These are phyloP conservation scores for Stictocephala bisonia DNA, from an alignment of 2,888 invertebrate genomes.

Conservation along the genomic window DNA sequence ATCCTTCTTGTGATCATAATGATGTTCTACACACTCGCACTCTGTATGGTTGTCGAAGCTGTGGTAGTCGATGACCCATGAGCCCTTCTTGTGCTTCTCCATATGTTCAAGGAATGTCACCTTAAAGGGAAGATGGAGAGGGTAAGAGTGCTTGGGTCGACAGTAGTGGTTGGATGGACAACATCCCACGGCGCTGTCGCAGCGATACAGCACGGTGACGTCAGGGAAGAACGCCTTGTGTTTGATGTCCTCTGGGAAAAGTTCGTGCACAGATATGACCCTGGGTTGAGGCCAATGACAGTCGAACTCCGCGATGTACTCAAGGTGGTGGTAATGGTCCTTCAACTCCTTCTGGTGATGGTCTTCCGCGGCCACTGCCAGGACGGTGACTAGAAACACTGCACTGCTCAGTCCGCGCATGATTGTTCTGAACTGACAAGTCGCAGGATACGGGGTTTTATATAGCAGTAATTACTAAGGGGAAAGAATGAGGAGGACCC, in stretches of 20 bases:
- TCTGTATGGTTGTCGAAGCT: conserved; percentile 21
- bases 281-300: conserved; percentile 12
- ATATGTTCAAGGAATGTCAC: conserved; percentile 18
- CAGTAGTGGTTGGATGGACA: conserved; percentile 9
- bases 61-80: conserved; percentile 19
- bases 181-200: conserved; percentile 8
- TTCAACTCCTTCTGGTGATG: too few relatives aligned
- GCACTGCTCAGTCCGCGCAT: too few relatives aligned
- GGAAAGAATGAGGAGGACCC: too few relatives aligned
- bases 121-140: conserved; percentile 22
- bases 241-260: too few relatives aligned
- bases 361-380: too few relatives aligned
- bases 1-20: too few relatives aligned
- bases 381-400: too few relatives aligned
- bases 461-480: too few relatives aligned
- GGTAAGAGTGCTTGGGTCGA: background rate
- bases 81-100: conserved; percentile 1
- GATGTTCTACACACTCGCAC: conserved; percentile 36
- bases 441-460: too few relatives aligned
- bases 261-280: background rate
- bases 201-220: conserved; percentile 36
- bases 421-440: too few relatives aligned
- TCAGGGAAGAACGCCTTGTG: too few relatives aligned
- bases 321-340: conserved; percentile 1
- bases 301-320: background rate